Evolutionary conservation across 2,888 invertebrate species (phyloP).

Genomic region (Iphiclides podalirius): DNA sequence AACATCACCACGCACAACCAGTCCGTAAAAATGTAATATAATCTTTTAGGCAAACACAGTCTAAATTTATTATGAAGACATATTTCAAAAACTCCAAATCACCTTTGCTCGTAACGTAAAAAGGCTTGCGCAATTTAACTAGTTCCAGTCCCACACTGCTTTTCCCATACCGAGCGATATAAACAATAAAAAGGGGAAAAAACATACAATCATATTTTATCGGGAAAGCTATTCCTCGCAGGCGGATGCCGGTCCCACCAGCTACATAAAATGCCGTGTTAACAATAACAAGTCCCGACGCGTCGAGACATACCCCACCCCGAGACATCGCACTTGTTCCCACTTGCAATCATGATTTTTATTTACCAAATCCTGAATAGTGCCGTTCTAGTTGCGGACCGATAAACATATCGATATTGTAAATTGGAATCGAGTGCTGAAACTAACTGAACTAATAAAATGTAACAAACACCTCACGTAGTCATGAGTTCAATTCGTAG

Average conservation of each 20-base stretch:
- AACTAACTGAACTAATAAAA: too few species aligned
- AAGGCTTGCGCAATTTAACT: conserved; percentile 2
- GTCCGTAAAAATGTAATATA: too few species aligned
- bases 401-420: conserved; percentile 9
- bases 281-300: conserved; percentile 46
- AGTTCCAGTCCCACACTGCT: conserved; percentile 3
- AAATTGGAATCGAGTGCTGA: too few species aligned
- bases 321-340: conserved; percentile 18
- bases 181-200: conserved; percentile 56
- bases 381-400: background rate
- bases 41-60: too few species aligned
- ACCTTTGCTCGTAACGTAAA: background rate
- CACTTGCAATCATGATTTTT: conserved; percentile 24
- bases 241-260: conserved; percentile 44
- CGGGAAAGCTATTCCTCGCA: conserved; percentile 57
- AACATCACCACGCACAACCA: too few species aligned
- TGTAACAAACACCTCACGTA: too few species aligned
- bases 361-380: conserved; percentile 15
- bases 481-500: too few species aligned
- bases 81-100: conserved; percentile 12
- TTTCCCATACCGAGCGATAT: conserved; percentile 25
- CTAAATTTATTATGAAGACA: too few species aligned
- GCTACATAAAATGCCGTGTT: conserved; percentile 57
- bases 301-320: conserved; percentile 16
- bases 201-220: conserved; percentile 73